Conservation (phyloP, 2,113 vertebrate genomes). For the Formicarius rufipectus region DNA sequence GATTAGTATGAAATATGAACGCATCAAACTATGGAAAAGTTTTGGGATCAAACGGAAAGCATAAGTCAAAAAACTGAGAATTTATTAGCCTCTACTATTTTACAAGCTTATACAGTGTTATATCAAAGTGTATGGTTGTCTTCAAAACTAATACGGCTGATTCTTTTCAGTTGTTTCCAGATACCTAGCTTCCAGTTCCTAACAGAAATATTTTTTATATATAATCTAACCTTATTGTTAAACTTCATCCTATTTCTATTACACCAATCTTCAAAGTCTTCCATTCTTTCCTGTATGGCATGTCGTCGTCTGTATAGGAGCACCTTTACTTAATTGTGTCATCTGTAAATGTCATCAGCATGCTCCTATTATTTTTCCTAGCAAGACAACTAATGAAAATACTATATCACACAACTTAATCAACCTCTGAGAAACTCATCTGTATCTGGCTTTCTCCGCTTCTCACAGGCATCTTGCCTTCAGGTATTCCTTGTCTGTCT, state of each 20-base stretch:
- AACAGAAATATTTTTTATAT: neutral
- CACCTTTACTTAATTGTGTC: neutral
- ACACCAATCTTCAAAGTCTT: neutral
- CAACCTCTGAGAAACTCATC: neutral
- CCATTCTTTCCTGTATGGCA: neutral
- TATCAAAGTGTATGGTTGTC: neutral
- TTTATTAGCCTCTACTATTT: neutral
- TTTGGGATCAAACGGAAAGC: neutral
- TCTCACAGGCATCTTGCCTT: neutral
- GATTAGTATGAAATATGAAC: neutral
- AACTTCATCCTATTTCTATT: neutral
- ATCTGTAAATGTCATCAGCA: neutral
- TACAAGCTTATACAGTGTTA: neutral
- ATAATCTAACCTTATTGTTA: neutral
- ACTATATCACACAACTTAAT: neutral
- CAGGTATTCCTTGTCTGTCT: neutral
- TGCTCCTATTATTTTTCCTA: neutral
- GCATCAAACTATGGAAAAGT: neutral
- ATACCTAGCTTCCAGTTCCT: neutral
- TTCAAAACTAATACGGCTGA: neutral
- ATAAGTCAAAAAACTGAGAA: neutral
- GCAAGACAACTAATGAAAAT: neutral
- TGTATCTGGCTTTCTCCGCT: neutral
- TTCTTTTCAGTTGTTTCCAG: neutral
- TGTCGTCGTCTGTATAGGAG: neutral